These are phyloP conservation scores for Acyrthosiphon pisum DNA, from an alignment of 1,140 invertebrate species.

Conservation along the genomic window DNA sequence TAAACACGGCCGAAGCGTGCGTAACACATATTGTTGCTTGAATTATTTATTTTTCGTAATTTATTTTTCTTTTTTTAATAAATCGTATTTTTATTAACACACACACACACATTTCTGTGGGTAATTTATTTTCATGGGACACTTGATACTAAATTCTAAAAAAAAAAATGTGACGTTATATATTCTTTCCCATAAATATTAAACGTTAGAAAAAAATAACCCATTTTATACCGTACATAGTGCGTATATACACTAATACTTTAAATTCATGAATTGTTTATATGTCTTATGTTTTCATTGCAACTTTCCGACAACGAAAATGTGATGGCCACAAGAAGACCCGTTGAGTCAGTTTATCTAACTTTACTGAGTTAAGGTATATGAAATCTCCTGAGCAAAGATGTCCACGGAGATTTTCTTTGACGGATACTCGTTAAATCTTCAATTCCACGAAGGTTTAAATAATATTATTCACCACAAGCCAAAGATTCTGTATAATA, in stretches of 20 bases:
- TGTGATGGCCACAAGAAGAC: slow-evolving; percentile 19
- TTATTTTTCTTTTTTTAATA: slow-evolving; percentile 27
- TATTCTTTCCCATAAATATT: slow-evolving; percentile 39
- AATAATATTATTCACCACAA: slow-evolving; percentile 23
- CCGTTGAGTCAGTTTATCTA: slow-evolving; percentile 27
- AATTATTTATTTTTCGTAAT: slow-evolving; percentile 12
- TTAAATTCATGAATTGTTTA: slow-evolving; percentile 53
- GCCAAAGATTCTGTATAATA: neutral
- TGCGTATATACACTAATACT: slow-evolving; percentile 4
- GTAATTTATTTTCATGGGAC: slow-evolving; percentile 33
- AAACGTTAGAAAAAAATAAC: slow-evolving; percentile 36
- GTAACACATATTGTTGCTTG: neutral
- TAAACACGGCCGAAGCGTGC: neutral
- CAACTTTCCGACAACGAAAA: slow-evolving; percentile 14
- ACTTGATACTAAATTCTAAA: slow-evolving; percentile 40
- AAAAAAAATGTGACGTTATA: slow-evolving; percentile 28
- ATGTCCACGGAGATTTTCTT: slow-evolving; percentile 37
- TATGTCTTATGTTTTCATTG: slow-evolving; percentile 25
- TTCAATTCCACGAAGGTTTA: slow-evolving; percentile 18
- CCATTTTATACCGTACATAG: neutral
- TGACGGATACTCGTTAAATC: slow-evolving; percentile 9
- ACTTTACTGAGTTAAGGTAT: neutral
- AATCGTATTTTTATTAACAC: slow-evolving; percentile 37
- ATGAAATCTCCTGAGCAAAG: neutral
- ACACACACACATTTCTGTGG: neutral